A percentile compares a stretch with the other conserved stretches of the same genome.
Evolutionary conservation across 2,888 invertebrate genomes (phyloP).

Genomic region (Corbicula japonica): DNA sequence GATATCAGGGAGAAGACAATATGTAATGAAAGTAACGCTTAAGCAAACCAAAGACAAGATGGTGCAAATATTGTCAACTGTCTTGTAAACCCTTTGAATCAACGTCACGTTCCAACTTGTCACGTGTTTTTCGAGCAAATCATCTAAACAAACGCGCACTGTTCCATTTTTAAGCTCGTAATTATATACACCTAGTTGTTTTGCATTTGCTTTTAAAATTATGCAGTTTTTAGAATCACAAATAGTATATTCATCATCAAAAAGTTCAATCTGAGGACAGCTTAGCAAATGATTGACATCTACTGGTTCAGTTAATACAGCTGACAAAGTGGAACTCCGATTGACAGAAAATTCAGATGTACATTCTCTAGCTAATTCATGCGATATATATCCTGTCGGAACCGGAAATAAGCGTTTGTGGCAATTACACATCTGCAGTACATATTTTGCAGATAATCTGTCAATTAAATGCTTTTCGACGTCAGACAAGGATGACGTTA

Average conservation of each 20-base stretch:
- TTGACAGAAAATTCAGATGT: too few relatives aligned
- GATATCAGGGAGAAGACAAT: slow-evolving; percentile 61
- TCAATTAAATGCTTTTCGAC: too few relatives aligned
- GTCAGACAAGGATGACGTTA: too few relatives aligned
- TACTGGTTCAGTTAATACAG: not conserved
- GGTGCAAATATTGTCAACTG: slow-evolving; percentile 43
- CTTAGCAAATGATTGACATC: slow-evolving; percentile 15
- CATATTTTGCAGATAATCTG: too few relatives aligned
- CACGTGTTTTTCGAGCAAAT: not conserved
- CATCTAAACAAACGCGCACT: slow-evolving; percentile 23
- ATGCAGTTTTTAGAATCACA: not conserved
- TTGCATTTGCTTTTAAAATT: not conserved
- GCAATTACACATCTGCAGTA: not conserved
- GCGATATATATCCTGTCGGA: not conserved
- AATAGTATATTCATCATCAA: not conserved
- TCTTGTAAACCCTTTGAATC: slow-evolving; percentile 20
- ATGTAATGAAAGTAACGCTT: slow-evolving; percentile 64
- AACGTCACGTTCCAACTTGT: not conserved
- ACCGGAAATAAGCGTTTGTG: not conserved
- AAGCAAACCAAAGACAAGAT: slow-evolving; percentile 62
- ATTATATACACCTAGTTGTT: not conserved
- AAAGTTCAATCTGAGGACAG: slow-evolving; percentile 18
- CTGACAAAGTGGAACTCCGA: too few relatives aligned
- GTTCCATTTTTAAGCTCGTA: not conserved
- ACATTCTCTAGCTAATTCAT: too few relatives aligned